Conservation (phyloP, 2,888 invertebrate genomes). For the Chymomyza fuscimana region DNA sequence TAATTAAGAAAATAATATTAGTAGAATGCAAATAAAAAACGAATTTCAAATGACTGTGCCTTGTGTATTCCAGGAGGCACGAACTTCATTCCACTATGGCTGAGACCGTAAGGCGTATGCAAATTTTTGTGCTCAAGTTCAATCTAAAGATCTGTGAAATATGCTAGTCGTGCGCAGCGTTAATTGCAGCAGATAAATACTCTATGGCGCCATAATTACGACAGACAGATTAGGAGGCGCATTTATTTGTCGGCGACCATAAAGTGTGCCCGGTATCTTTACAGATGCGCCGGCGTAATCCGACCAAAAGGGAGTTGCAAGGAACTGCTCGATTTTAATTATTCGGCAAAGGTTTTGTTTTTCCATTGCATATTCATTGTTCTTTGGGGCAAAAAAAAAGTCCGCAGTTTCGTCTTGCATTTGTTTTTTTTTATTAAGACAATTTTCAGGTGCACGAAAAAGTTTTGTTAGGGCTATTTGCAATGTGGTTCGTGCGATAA, state of each 20-base stretch:
- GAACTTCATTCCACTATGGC: not conserved
- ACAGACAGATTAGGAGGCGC: slow-evolving; percentile 69
- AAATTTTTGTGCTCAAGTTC: slow-evolving; percentile 54
- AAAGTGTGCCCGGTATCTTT: slow-evolving; percentile 62
- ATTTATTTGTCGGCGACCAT: slow-evolving; percentile 70
- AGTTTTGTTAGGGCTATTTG: slow-evolving; percentile 41
- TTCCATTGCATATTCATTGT: slow-evolving; percentile 52
- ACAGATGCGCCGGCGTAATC: slow-evolving; percentile 40
- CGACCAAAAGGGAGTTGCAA: slow-evolving; percentile 28
- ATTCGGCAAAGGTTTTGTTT: slow-evolving; percentile 54
- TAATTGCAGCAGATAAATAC: slow-evolving; percentile 75
- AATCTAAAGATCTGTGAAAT: slow-evolving; percentile 67
- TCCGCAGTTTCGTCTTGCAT: not conserved
- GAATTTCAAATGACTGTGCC: not conserved
- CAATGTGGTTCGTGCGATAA: slow-evolving; percentile 35
- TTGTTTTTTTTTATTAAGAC: not conserved
- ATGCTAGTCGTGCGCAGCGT: slow-evolving; percentile 63
- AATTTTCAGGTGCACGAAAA: slow-evolving; percentile 16
- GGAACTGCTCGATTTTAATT: slow-evolving; percentile 68
- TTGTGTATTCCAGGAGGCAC: not conserved
- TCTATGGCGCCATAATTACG: slow-evolving; percentile 72
- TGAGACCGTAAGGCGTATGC: slow-evolving; percentile 39
- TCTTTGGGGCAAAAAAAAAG: not conserved
- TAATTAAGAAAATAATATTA: slow-evolving; percentile 2
- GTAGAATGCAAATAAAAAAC: not conserved